Percentiles rank a stretch among this genome's conserved stretches.
These are phyloP conservation scores for Podotricha telesiphe DNA, from an alignment of 2,888 invertebrate genomes.

Conservation along the genomic window DNA sequence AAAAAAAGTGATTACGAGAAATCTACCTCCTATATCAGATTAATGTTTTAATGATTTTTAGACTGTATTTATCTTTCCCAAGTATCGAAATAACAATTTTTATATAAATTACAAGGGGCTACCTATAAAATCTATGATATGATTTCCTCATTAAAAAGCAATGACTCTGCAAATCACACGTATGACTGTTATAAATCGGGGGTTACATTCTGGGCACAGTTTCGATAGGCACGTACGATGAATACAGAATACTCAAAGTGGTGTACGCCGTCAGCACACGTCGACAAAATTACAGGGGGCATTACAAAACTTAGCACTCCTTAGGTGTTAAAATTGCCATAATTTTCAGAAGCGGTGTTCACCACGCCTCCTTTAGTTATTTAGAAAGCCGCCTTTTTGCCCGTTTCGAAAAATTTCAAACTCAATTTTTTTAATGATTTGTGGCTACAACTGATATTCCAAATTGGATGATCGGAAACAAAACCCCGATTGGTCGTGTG, in stretches of 20 bases:
- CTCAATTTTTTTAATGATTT: conserved; percentile 77
- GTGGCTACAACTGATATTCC: conserved; percentile 74
- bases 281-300: conserved; percentile 74
- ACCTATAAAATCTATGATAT: conserved; percentile 56
- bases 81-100: conserved; percentile 49
- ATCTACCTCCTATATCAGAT: not conserved
- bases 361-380: conserved; percentile 68
- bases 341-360: conserved; percentile 70
- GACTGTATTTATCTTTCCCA: conserved; percentile 14
- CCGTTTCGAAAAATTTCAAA: conserved; percentile 65
- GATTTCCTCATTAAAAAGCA: conserved; percentile 72
- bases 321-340: conserved; percentile 83
- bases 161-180: conserved; percentile 68
- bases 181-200: conserved; percentile 75
- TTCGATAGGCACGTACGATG: conserved; percentile 59
- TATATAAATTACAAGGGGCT: conserved; percentile 70
- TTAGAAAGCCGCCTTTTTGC: conserved; percentile 78
- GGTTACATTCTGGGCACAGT: conserved; percentile 65
- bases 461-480: conserved; percentile 78
- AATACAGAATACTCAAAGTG: conserved; percentile 53
- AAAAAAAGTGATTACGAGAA: not conserved
- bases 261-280: conserved; percentile 63
- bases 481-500: conserved; percentile 73
- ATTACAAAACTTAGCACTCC: conserved; percentile 76
- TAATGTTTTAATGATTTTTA: not conserved